These are phyloP conservation scores for Arge pagana DNA, from an alignment of 2,888 invertebrate species.

Conservation along the genomic window DNA sequence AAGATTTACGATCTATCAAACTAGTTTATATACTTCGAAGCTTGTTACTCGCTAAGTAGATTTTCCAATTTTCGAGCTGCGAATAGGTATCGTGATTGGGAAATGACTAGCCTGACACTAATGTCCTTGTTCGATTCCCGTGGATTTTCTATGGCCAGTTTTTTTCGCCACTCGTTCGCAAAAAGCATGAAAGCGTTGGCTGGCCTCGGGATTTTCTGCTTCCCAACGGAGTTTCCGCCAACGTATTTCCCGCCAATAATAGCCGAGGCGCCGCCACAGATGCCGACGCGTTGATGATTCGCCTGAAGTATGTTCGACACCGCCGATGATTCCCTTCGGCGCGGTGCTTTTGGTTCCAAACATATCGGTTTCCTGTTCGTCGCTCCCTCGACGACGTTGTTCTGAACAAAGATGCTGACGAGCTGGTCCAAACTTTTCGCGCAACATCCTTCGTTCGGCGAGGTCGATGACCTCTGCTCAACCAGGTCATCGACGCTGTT, in stretches of 20 bases:
- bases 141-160: slow-evolving; percentile 62
- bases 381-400: slow-evolving; percentile 26
- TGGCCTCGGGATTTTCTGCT: slow-evolving; percentile 64
- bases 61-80: too few relatives aligned
- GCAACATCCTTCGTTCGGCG: too few relatives aligned
- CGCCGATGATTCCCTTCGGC: slow-evolving; percentile 23
- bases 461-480: too few relatives aligned
- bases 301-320: slow-evolving; percentile 33
- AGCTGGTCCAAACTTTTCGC: slow-evolving; percentile 39
- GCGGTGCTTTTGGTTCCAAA: slow-evolving; percentile 34
- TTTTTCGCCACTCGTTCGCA: slow-evolving; percentile 66
- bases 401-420: slow-evolving; percentile 43
- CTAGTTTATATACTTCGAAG: too few relatives aligned
- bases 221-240: slow-evolving; percentile 23
- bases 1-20: too few relatives aligned
- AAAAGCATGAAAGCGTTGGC: slow-evolving; percentile 70
- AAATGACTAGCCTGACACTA: slow-evolving; percentile 61
- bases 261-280: slow-evolving; percentile 11
- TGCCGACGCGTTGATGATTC: slow-evolving; percentile 32
- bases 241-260: slow-evolving; percentile 1
- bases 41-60: too few relatives aligned
- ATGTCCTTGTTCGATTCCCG: slow-evolving; percentile 68
- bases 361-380: slow-evolving; percentile 35
- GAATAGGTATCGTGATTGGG: slow-evolving; percentile 9
- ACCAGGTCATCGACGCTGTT: too few relatives aligned